Evolutionary conservation across 2,113 vertebrate genomes (phyloP), one percentile per base, ranked within the genome.

Genomic region (Rattus rattus): DNA sequence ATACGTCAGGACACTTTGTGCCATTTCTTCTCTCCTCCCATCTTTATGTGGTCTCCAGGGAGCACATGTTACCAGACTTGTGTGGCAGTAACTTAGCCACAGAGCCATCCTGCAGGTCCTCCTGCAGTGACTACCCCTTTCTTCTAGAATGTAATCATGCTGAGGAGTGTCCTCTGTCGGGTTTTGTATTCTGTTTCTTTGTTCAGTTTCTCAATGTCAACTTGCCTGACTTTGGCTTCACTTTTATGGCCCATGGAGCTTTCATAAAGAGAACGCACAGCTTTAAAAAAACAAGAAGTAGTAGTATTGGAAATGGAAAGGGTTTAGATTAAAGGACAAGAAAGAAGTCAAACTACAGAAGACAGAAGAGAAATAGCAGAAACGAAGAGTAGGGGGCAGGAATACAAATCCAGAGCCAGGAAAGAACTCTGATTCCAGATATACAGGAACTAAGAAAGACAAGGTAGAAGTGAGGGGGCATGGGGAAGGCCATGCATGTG

Each of bases 401-500:
- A 73, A 85, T 59, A 17, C 5, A 90, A 80, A 90, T 36, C 59
- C 28, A 39, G 22, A 72, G 14, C 20, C 30, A 85, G 70, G 36
- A 30, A 80, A 52, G 20, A 65, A 96, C n/a, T 17, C 8, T 36
- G 13, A 69, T 4, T 14, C 47, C 72, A 77, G 39, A 52, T 30
- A 19, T 33, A 63, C 43, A 93, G 26, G 47, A 30, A 30, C 9
- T 11, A 8, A 5, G 36, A 54, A 81, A 19, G 2, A 39, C 6
- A 39, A 80, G 12, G 22, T 9, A n/a, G 59, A 88, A 36, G 28
- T 4, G 28, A 86, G 24, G 52, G 54, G 43, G 22, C 9, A 6
- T 7, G 4, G 47, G n/a, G 52, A 72, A 36, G 26, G 43, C 20
- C n/a, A 59, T 11, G 0, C 0, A 1, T 36, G 6, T 2, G 52